Evolutionary conservation across 2,797 vertebrate species (phyloP), one percentile per base, ranked within the genome.

Genomic region (Clarias platycephalus): DNA sequence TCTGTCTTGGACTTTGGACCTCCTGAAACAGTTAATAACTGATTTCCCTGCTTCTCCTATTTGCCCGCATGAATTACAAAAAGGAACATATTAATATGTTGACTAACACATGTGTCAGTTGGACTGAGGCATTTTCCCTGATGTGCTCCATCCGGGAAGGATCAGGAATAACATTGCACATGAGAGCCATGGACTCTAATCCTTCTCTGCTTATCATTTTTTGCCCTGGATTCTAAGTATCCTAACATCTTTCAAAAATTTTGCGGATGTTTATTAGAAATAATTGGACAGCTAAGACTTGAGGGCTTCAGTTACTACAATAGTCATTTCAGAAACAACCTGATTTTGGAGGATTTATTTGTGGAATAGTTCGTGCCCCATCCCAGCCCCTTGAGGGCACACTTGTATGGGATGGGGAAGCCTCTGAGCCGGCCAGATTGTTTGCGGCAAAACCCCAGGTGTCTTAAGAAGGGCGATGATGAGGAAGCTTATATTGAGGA

Each of bases 401-500:
- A 84, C 87, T 81, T 44, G 53, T 87, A 80, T 89, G 91, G 77
- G 81, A 99, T 99, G 98, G 98, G 98, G 93, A 99, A 99, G 92
- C 98, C 98, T 88, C 95, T 99, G 84, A 99, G 98, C 93, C 95
- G 98, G 78, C 98, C 98, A 9, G 98, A 99, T 94, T 99, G 98
- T 95, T 94, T 99, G 92, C 95, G 97, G 92, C 96, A 97, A 93
- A 99, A 97, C 91, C 97, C 97, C 76, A 95, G 96, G 77, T 99
- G 98, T 90, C 95, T 99, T 87, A 97, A 97, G 66, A 99, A 99
- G 91, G 97, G 96, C 0, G 97, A 99, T 28, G 98, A 99, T 75
- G 98, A 99, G 75, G 98, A 99, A 85, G 97, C 97, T 0, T 99
- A 99, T 91, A 99, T 99, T 82, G 98, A 99, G 90, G 98, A 99